Percentiles rank a stretch among this genome's conserved stretches.
These are phyloP conservation scores for Meganola albula DNA, from an alignment of 2,888 invertebrate genomes.

Conservation along the genomic window DNA sequence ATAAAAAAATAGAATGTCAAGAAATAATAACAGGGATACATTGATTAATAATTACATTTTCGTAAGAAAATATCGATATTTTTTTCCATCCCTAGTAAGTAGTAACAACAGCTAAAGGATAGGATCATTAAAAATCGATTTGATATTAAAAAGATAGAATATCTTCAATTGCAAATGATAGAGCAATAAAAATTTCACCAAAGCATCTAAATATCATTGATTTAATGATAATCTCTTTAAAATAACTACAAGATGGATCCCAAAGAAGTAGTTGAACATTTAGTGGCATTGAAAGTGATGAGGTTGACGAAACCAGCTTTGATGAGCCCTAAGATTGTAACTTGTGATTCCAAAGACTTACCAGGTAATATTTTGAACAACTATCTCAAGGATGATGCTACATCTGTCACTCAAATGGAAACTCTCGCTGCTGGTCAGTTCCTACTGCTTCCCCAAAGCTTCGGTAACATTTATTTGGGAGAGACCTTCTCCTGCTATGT, in stretches of 20 bases:
- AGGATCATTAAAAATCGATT: too few species aligned
- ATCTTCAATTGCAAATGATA: too few species aligned
- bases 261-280: conserved; percentile 79
- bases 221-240: too few species aligned
- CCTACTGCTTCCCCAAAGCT: conserved; percentile 95
- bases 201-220: too few species aligned
- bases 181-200: too few species aligned
- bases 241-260: conserved; percentile 78
- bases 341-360: conserved; percentile 90
- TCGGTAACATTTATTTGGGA: conserved; percentile 98
- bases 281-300: conserved; percentile 89
- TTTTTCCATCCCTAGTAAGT: too few species aligned
- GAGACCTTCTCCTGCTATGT: conserved; percentile 99
- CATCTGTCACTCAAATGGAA: conserved; percentile 88
- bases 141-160: too few species aligned
- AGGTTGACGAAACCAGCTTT: conserved; percentile 94
- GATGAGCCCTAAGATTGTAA: conserved; percentile 87
- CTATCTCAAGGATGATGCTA: conserved; percentile 88
- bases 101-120: too few species aligned
- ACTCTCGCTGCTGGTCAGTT: conserved; percentile 92
- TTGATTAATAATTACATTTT: too few species aligned
- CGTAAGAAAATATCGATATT: too few species aligned
- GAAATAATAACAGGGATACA: too few species aligned
- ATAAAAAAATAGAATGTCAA: too few species aligned
- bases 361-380: conserved; percentile 88